Evolutionary conservation across 2,113 vertebrate genomes (phyloP), one percentile per base, ranked within the genome.

Genomic region (Pycnonotus jocosus): DNA sequence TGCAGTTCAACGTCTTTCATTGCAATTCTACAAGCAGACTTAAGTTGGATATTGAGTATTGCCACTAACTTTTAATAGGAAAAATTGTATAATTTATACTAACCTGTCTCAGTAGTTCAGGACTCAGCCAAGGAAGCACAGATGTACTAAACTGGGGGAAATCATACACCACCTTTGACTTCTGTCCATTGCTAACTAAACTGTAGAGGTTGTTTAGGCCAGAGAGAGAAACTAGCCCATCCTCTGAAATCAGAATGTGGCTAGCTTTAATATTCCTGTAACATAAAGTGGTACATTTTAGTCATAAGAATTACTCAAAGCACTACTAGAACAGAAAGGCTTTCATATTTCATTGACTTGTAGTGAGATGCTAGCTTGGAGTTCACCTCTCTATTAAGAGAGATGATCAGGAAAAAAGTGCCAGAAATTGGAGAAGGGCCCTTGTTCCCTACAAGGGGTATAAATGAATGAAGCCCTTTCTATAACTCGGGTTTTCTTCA

Each of bases 71-170:
- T 61, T 76, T 87, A 94, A 80, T 30, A 95, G 87, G 60, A 94
- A 94, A 93, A 95, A 64, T 73, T 18, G 61, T 50, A 37, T 48
- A 40, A 93, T 84, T 94, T 95, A 93, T 92, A 93, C 98, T 95
- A 97, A 99, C 99, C 99, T 99, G 99, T 97, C 99, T 98, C 94
- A 99, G 98, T 40, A 99, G 98, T 94, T 99, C 99, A 35, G 99
- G 99, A 97, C 99, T 99, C 95, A 99, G 98, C 99, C 99, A 99
- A 88, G 99, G 99, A 97, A 99, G 98, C 89, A 99, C 98, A 3
- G 99, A 98, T 7, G 99, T 98, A 97, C 99, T 99, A 97, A 99
- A 99, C 31, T 98, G 98, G 48, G 99, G 99, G 97, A 99, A 99
- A 94, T 99, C 99, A 83, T 98, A 99, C 69, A 99, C 99, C 22